Conservation (phyloP, 2,113 vertebrate species). For the Megalops atlanticus region DNA sequence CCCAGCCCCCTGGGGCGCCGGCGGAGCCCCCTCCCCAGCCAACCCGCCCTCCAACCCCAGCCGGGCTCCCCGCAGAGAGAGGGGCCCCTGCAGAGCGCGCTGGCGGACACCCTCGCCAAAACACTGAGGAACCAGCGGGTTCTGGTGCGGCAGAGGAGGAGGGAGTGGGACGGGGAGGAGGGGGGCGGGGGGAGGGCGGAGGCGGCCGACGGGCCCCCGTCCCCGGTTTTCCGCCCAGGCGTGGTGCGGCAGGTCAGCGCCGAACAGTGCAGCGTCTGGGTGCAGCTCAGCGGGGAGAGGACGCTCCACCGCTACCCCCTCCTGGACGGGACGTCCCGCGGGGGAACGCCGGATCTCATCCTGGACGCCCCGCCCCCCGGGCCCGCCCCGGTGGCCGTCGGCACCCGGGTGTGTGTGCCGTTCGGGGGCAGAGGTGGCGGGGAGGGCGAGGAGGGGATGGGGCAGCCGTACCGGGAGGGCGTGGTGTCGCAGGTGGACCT, state of each 20-base stretch:
- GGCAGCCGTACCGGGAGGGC: conserved; percentile 76
- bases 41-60: conserved; percentile 30
- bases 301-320: conserved; percentile 73
- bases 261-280: conserved; percentile 71
- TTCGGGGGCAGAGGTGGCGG: conserved; percentile 59
- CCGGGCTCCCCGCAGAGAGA: conserved; percentile 38
- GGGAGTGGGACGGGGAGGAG: neutral
- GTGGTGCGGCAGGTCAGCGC: conserved; percentile 78
- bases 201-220: conserved; percentile 17
- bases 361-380: conserved; percentile 77
- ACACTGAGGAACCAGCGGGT: conserved; percentile 82
- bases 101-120: conserved; percentile 70
- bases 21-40: conserved; percentile 6
- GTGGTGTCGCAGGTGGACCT: conserved; percentile 77
- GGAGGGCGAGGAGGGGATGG: conserved; percentile 60
- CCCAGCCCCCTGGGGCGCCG: conserved; percentile 1
- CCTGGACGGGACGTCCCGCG: conserved; percentile 54
- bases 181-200: neutral
- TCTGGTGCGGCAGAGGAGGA: conserved; percentile 61
- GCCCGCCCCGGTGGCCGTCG: conserved; percentile 67
- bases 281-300: conserved; percentile 79
- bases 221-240: conserved; percentile 73
- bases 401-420: conserved; percentile 79
- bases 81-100: conserved; percentile 46
- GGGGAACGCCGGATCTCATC: conserved; percentile 69